Evolutionary conservation across 2,888 invertebrate species (phyloP).

Genomic region (Lamellibrachia columna): DNA sequence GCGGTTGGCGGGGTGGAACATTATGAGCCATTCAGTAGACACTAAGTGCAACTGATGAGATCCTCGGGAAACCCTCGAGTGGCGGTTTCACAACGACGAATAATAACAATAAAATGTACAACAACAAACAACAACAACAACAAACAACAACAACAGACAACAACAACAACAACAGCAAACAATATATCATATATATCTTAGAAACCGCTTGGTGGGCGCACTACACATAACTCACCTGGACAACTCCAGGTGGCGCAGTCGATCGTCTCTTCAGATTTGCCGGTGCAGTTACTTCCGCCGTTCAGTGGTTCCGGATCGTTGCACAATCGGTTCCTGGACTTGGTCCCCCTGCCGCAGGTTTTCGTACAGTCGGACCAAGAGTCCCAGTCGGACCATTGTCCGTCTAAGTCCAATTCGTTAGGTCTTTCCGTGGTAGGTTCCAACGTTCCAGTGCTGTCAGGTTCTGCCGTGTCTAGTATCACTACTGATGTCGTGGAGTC

Average conservation of each 20-base stretch:
- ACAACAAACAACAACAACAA: no score
- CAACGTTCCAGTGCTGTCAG: neutral
- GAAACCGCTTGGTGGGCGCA: no score
- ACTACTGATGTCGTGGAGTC: neutral
- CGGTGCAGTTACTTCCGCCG: neutral
- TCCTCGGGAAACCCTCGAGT: no score
- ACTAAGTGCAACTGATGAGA: no score
- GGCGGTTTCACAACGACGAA: no score
- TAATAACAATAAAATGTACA: no score
- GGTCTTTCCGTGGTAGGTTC: neutral
- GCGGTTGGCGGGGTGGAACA: no score
- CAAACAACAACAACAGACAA: no score
- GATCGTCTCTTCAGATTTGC: neutral
- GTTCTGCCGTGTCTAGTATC: neutral
- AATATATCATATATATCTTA: no score
- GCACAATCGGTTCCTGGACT: slow-evolving; percentile 23
- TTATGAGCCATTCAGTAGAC: no score
- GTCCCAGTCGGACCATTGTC: slow-evolving; percentile 18
- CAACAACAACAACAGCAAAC: no score
- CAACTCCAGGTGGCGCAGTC: neutral
- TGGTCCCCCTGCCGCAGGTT: slow-evolving; percentile 23
- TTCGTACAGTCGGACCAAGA: slow-evolving; percentile 22
- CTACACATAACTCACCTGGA: neutral
- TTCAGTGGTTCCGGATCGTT: slow-evolving; percentile 13
- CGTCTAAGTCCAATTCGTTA: slow-evolving; percentile 13